Percentiles rank a stretch among this genome's conserved stretches.
Evolutionary conservation across 2,888 invertebrate species (phyloP).

Genomic region (Pachycephus smyrnensis): DNA sequence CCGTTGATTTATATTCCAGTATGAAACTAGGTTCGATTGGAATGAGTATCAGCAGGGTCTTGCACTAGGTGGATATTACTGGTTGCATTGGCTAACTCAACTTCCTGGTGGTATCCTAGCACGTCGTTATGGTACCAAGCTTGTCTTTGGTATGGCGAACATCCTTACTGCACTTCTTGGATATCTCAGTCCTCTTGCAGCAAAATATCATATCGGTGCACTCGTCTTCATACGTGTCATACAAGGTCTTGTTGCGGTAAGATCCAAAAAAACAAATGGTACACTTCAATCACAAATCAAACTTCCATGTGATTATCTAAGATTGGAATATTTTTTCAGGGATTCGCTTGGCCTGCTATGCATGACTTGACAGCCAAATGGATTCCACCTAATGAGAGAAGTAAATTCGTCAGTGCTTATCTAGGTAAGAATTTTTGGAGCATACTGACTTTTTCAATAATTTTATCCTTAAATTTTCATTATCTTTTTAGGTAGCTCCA

Average conservation of each 20-base stretch:
- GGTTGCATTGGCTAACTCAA: conserved; percentile 79
- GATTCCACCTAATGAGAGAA: conserved; percentile 85
- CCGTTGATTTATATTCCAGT: conserved; percentile 27
- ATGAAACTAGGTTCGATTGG: conserved; percentile 70
- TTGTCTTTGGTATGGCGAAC: conserved; percentile 77
- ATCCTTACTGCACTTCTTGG: conserved; percentile 74
- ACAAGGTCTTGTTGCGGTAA: conserved; percentile 79
- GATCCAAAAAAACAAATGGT: conserved; percentile 41
- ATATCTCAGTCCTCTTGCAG: conserved; percentile 75
- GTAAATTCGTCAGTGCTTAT: conserved; percentile 76
- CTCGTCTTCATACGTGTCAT: conserved; percentile 74
- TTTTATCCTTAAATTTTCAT: background rate
- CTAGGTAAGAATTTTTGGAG: conserved; percentile 63
- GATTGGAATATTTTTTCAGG: conserved; percentile 63
- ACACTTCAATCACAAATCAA: background rate
- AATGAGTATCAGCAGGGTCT: conserved; percentile 75
- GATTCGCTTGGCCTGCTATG: conserved; percentile 81
- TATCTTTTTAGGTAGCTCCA: conserved; percentile 70
- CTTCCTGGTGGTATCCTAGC: conserved; percentile 80
- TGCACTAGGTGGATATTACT: conserved; percentile 78
- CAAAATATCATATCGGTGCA: conserved; percentile 70
- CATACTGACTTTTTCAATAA: background rate
- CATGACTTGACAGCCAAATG: conserved; percentile 83
- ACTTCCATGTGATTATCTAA: conserved; percentile 4
- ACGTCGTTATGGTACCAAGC: conserved; percentile 77